phyloP scores from a whole-genome alignment of 64 coral and sea anemone species.

The Hydrozoanthus tunicans region DNA sequence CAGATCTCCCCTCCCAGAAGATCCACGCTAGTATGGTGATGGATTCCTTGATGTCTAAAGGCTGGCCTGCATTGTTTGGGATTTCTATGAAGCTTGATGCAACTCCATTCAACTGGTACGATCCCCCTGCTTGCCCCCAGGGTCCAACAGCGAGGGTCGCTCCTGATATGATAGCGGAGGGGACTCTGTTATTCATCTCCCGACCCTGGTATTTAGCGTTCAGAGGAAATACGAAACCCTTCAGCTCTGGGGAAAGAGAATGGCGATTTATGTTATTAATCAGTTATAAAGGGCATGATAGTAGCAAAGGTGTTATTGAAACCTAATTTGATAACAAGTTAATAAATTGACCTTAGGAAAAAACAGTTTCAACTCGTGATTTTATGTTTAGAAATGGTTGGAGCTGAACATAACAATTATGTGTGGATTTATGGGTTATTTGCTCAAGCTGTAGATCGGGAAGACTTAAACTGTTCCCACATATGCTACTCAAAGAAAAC shows the following conservation, averaged over 20 bases:
- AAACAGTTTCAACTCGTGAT: too few relatives aligned
- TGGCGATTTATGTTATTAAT: background rate
- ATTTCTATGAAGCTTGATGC: conserved; percentile 76
- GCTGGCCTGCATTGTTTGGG: conserved; percentile 53
- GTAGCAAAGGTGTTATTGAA: background rate
- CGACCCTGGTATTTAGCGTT: conserved; percentile 21
- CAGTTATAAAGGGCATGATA: background rate
- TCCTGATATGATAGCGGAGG: conserved; percentile 18
- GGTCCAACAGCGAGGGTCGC: conserved; percentile 54
- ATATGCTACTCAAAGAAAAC: too few relatives aligned
- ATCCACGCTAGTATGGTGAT: conserved; percentile 79
- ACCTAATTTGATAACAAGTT: background rate
- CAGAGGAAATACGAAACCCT: conserved; percentile 32
- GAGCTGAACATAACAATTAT: too few relatives aligned
- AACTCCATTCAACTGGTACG: conserved; percentile 71
- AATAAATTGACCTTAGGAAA: too few relatives aligned
- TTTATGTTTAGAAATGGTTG: too few relatives aligned
- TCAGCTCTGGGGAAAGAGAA: background rate
- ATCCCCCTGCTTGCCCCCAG: conserved; percentile 62
- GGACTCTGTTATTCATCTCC: conserved; percentile 7
- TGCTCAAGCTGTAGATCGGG: too few relatives aligned
- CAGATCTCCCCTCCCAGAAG: conserved; percentile 74
- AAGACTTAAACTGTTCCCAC: too few relatives aligned
- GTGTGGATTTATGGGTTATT: too few relatives aligned
- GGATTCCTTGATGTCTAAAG: conserved; percentile 66